Base-by-base conservation (phyloP, 2,797 vertebrate species). In the Pelodytes ibericus region DNA sequence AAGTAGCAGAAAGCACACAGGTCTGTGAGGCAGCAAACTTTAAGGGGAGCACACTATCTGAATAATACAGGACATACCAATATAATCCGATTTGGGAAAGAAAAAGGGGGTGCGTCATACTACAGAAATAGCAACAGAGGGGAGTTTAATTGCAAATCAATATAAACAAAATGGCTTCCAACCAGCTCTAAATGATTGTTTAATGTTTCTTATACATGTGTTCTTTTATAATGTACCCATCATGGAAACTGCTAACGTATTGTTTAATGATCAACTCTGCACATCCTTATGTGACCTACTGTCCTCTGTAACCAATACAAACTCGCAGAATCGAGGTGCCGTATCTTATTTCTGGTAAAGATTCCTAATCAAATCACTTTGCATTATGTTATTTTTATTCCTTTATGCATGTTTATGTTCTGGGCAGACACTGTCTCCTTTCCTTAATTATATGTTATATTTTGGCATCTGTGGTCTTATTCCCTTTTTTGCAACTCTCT, bases 221-320 rank as follows among this genome's bases (percentile, higher is more conserved):
- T 1, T 20, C 51, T 29, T 15, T 2, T 24, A 51, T 26, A 51
- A 22, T 20, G 7, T 33, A 16, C 4, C 3, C 41, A 71, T 22
- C 2, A 3, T 72, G 20, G 2, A 49, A 10, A 64, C 13, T 64
- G 26, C 8, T 39, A 16, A 64, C 58, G 22, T 39, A 58, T 49
- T 13, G 53, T 41, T 41, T 65, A 56, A 27, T 27, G 39, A 24
- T 39, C 22, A 8, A 13, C 24, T 29, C 22, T 20, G 15, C 44
- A 9, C 65, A 26, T 65, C 26, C 47, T 74, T 22, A 59, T 27
- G 26, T 74, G 61, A 66, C 47, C 71, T 65, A 27, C n/a, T 62
- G 36, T 39, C 30, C 20, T 16, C 31, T 56, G 30, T 41, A 22
- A n/a, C 39, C 27, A 29, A 24, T 39, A 47, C 2, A 24, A n/a